These are phyloP conservation scores for Rutilus rutilus DNA, from an alignment of 2,113 vertebrate species.

Conservation along the genomic window DNA sequence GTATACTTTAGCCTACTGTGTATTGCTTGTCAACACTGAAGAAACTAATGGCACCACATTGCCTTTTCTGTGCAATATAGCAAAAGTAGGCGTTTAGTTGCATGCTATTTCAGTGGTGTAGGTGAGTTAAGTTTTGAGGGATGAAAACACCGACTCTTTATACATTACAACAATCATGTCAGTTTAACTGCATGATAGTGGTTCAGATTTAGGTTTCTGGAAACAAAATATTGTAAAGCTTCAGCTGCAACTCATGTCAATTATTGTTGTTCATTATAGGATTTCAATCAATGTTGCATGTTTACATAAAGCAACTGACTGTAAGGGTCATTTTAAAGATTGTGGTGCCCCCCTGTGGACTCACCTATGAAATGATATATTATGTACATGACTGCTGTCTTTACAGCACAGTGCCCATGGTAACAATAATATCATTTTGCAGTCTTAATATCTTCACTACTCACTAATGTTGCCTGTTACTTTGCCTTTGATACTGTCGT, in stretches of 20 bases:
- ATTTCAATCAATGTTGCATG: background rate
- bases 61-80: conserved; percentile 1
- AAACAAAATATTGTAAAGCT: background rate
- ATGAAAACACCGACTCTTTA: background rate
- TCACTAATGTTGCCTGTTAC: conserved; percentile 15
- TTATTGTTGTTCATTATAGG: background rate
- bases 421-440: background rate
- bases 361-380: background rate
- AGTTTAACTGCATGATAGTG: background rate
- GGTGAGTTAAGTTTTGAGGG: background rate
- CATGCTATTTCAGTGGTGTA: conserved; percentile 34
- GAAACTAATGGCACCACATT: background rate
- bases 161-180: background rate
- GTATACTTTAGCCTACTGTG: conserved; percentile 7
- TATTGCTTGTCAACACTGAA: background rate
- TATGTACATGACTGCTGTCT: background rate
- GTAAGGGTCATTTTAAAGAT: background rate
- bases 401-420: background rate
- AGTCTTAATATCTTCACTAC: background rate
- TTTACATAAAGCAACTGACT: conserved; percentile 20
- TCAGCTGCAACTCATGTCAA: background rate
- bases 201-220: background rate
- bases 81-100: conserved; percentile 15
- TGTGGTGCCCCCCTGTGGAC: conserved; percentile 7
- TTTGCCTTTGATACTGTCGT: conserved; percentile 50